Base-by-base conservation (phyloP, 2,113 vertebrate species). In the Pimephales promelas region DNA sequence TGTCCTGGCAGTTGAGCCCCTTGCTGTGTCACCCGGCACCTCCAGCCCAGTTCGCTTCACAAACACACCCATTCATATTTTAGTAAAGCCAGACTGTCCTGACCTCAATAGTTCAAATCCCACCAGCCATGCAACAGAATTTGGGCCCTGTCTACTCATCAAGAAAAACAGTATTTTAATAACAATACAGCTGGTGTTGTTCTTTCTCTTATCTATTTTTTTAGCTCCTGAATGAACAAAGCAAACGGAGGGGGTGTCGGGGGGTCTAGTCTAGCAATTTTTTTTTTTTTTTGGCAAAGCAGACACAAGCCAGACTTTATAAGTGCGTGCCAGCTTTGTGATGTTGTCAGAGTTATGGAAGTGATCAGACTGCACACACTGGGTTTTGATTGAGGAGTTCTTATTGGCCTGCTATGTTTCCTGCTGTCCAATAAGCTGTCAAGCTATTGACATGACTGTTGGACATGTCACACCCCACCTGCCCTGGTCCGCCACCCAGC, bases 391-490 rank as follows among this genome's bases (percentile, higher is more conserved):
- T 54, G 43, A 90, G 83, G 4, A 79, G 77, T 71, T 88, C 87
- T 84, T 87, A 83, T 88, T 88, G 86, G 88, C 81, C 91, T 90
- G 85, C 83, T 87, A 62, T 45, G 83, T 88, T 40, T 70, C 89
- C 89, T 84, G 89, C 87, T 91, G 89, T 90, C 86, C 87, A 85
- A 79, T 82, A 85, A 81, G 87, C 88, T 89, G 86, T 84, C 87
- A 86, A 75, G 78, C 80, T 28, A 83, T 85, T 88, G 88, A 85
- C 88, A 84, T 84, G 84, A 84, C 78, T 74, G 86, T 85, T 86
- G 84, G 86, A 84, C 73, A 34, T 81, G 86, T 80, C 82, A 83
- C 61, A 85, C 81, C 83, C 83, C 85, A 86, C 87, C 85, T 86
- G 85, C 85, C 84, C 83, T 61, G 43, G 31, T 76, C 71, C 61